These are phyloP conservation scores for Poeciliopsis retropinna DNA, from an alignment of 2,113 vertebrate genomes.

Conservation along the genomic window DNA sequence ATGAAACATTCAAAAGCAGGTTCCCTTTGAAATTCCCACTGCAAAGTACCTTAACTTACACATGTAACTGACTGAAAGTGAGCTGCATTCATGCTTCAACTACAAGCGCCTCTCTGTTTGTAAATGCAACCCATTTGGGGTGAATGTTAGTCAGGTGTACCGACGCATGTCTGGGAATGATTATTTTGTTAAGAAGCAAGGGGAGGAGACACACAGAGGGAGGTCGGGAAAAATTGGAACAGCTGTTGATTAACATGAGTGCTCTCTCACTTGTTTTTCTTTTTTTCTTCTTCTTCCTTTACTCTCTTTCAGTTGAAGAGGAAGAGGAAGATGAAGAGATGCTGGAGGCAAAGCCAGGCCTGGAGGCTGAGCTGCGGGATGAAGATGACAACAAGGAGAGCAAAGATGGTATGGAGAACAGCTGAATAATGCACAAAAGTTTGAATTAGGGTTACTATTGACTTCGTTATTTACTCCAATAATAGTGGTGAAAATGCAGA, in stretches of 20 bases:
- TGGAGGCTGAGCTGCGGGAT: slow-evolving; percentile 86
- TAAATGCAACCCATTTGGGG: slow-evolving; percentile 55
- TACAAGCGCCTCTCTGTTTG: slow-evolving; percentile 27
- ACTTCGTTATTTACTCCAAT: not conserved
- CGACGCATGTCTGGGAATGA: slow-evolving; percentile 65
- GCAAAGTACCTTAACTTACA: not conserved
- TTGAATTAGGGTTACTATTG: not conserved
- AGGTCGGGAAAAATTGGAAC: slow-evolving; percentile 68
- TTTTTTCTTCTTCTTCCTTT: slow-evolving; percentile 5
- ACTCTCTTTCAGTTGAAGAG: slow-evolving; percentile 84
- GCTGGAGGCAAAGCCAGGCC: slow-evolving; percentile 85
- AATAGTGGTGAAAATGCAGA: no score
- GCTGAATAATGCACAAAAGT: not conserved
- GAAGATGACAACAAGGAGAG: slow-evolving; percentile 88
- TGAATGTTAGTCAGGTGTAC: slow-evolving; percentile 70
- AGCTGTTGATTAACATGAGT: slow-evolving; percentile 76
- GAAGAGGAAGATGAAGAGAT: slow-evolving; percentile 96
- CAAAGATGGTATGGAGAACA: slow-evolving; percentile 85
- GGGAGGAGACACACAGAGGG: slow-evolving; percentile 44
- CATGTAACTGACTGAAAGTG: slow-evolving; percentile 2
- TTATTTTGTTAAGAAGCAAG: slow-evolving; percentile 61
- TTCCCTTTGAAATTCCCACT: not conserved
- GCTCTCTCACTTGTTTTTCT: slow-evolving; percentile 32
- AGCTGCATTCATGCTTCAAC: not conserved
- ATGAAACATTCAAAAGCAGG: not conserved